These are phyloP conservation scores for Lasiurus borealis DNA, from an alignment of 2,113 vertebrate genomes.

Conservation along the genomic window DNA sequence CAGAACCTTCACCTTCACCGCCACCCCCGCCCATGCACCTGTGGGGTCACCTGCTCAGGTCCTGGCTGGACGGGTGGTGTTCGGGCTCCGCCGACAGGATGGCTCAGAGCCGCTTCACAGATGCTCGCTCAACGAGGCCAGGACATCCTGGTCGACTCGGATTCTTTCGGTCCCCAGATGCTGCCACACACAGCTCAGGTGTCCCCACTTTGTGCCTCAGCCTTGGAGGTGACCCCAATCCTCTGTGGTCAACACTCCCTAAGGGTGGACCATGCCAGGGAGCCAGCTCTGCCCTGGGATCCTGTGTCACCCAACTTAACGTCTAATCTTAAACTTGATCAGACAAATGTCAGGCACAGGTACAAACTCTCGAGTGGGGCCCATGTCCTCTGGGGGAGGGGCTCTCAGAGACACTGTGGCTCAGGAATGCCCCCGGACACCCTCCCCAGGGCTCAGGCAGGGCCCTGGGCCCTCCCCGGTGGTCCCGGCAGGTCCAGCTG, in stretches of 20 bases:
- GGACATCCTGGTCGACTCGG: background rate
- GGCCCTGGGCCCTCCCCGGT: background rate
- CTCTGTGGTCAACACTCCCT: accelerated
- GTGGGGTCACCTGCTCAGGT: background rate
- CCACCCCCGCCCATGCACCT: accelerated
- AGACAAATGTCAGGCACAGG: background rate
- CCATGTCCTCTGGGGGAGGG: background rate
- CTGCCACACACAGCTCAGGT: background rate
- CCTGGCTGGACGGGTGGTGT: background rate
- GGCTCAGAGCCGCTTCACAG: background rate
- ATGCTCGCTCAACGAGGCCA: background rate
- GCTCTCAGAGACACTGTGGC: background rate
- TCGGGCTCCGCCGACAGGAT: background rate
- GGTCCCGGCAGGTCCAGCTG: accelerated
- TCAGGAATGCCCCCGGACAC: background rate
- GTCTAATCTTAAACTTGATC: background rate
- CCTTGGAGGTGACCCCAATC: background rate
- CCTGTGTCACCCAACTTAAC: background rate
- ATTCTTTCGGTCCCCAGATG: background rate
- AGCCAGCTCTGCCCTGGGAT: accelerated
- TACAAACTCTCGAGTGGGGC: background rate
- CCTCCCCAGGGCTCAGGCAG: too few species aligned
- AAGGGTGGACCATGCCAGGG: too few species aligned
- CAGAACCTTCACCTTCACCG: background rate
- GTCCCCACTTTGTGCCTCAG: background rate